These are phyloP conservation scores for Chrysocyon brachyurus DNA, from an alignment of 2,797 vertebrate species.

Conservation along the genomic window DNA sequence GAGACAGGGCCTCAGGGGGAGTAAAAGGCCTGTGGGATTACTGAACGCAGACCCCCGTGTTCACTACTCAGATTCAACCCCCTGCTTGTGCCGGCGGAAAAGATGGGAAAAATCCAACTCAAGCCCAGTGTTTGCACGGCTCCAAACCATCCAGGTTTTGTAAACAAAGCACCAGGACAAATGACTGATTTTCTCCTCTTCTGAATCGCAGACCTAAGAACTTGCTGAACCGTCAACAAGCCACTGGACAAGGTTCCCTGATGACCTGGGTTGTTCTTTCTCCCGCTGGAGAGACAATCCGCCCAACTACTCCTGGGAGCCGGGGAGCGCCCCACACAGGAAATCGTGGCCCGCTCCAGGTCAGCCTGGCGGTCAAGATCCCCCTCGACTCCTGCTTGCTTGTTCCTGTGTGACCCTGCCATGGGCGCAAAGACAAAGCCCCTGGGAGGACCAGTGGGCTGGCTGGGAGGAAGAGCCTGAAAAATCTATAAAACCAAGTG, in stretches of 20 bases:
- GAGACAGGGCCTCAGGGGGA: not conserved
- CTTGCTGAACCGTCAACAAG: not conserved
- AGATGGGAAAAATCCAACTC: not conserved
- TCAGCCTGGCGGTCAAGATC: not conserved
- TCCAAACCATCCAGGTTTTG: not conserved
- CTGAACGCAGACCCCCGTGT: rapidly evolving
- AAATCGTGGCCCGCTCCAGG: not conserved
- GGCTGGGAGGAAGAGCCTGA: not conserved
- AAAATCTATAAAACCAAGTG: not conserved
- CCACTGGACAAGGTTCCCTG: not conserved
- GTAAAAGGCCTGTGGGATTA: not conserved
- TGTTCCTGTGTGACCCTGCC: rapidly evolving
- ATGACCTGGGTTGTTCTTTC: not conserved
- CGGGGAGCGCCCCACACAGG: not conserved
- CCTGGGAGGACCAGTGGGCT: not conserved
- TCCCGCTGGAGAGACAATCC: not conserved
- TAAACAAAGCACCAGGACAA: not conserved
- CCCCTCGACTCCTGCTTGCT: not conserved
- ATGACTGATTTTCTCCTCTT: not conserved
- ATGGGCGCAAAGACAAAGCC: not conserved
- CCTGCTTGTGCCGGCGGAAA: not conserved
- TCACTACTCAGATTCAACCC: rapidly evolving
- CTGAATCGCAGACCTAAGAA: not conserved
- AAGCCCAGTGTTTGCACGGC: not conserved
- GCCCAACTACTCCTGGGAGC: not conserved